A percentile compares a stretch with the other conserved stretches of the same genome.
phyloP scores from a whole-genome alignment of 2,888 invertebrate genomes.

The Dicyrtomina minuta region DNA sequence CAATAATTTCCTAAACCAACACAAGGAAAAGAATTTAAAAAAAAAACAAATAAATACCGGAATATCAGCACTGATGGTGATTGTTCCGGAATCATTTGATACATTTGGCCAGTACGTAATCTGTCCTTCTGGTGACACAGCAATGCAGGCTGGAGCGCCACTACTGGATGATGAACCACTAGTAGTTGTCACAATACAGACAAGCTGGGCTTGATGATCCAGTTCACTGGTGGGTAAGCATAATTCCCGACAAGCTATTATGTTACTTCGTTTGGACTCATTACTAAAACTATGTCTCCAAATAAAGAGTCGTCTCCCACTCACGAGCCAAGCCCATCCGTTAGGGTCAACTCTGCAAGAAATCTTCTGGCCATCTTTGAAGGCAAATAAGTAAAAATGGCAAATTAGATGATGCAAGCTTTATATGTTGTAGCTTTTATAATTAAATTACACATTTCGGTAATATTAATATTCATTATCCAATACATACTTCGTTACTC shows the following conservation, averaged over 20 bases:
- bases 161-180: slow-evolving; percentile 7
- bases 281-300: slow-evolving; percentile 64
- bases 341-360: slow-evolving; percentile 67
- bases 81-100: slow-evolving; percentile 80
- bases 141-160: slow-evolving; percentile 73
- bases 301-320: slow-evolving; percentile 77
- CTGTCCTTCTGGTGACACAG: slow-evolving; percentile 89
- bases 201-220: slow-evolving; percentile 82
- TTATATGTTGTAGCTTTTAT: no score
- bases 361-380: slow-evolving; percentile 54
- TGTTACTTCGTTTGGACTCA: slow-evolving; percentile 33
- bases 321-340: slow-evolving; percentile 83
- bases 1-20: not conserved
- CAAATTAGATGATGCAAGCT: not conserved
- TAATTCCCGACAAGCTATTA: slow-evolving; percentile 70
- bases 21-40: not conserved
- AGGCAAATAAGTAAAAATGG: not conserved
- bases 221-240: slow-evolving; percentile 88
- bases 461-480: no score
- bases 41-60: no score
- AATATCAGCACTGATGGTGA: slow-evolving; percentile 80
- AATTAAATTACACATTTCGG: no score
- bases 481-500: no score
- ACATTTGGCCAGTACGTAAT: slow-evolving; percentile 92
- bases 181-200: slow-evolving; percentile 67